Evolutionary conservation across 1,140 invertebrate genomes (phyloP), one percentile per base, ranked within the genome.

Genomic region (Steinernema feltiae): DNA sequence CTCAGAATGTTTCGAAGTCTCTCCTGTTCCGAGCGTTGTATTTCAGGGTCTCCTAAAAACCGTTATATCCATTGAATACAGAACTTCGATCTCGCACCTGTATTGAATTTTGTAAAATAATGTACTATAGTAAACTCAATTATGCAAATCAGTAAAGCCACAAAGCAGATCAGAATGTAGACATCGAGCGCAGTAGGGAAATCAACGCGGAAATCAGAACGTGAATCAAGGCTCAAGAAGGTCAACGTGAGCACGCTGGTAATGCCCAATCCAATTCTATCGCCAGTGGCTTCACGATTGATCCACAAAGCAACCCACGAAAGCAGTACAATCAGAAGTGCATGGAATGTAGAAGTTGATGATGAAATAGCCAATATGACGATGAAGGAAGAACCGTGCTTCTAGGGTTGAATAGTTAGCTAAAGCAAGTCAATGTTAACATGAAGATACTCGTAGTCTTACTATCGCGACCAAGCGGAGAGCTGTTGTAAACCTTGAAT

Each of bases 151-250:
- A 98, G 97, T 0, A 98, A 95, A 88, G 97, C 97, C 72, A 98
- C 93, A 88, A 98, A 98, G 88, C 95, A 97, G 93, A 97, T 97
- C 46, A 96, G 94, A 79, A 98, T 89, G 87, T 97, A 98, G 82
- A 98, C 96, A 88, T 98, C 95, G 82, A 98, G 97, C 46, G 95
- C 95, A 88, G 97, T 98, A 1, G 97, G 94, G 87, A 96, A 98
- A 48, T 94, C 96, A 82, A 98, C 97, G 78, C 95, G 95, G 18
- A 41, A 41, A n/a, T 69, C 3, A 29, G 69, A 69, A 32, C n/a
- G n/a, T 18, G 27, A 30, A n/a, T 69, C 69, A 3, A 69, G n/a
- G n/a, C 69, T 69, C n/a, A 69, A 32, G 31, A 69, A 69, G 69
- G 70, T 71, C 15, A 80, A 70, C 18, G 79, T 80, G 1, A 80